Percentiles rank a stretch among this genome's conserved stretches.
Conservation (phyloP, 1,140 invertebrate genomes). For the Drosophila kepulauana region DNA sequence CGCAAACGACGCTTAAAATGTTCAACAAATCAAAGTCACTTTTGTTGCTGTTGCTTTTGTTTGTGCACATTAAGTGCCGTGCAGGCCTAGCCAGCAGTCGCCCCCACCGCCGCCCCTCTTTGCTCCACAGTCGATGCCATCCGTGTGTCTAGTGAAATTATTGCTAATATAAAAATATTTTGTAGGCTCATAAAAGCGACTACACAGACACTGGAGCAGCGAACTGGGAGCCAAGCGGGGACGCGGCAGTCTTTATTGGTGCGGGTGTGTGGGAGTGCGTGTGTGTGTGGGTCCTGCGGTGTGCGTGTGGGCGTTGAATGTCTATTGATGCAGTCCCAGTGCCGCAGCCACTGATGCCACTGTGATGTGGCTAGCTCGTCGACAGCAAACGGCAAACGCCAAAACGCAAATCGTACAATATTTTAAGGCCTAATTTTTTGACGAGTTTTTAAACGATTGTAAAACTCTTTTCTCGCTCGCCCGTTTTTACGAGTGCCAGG, state of each 20-base stretch:
- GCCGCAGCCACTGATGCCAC: not conserved
- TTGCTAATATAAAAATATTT: constrained; percentile 84
- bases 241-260: constrained; percentile 24
- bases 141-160: constrained; percentile 74
- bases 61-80: constrained; percentile 41
- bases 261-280: constrained; percentile 24
- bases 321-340: constrained; percentile 44
- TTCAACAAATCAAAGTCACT: constrained; percentile 65
- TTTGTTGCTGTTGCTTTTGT: constrained; percentile 48
- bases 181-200: constrained; percentile 78
- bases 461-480: constrained; percentile 76
- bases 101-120: not conserved
- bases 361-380: constrained; percentile 9
- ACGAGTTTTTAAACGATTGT: constrained; percentile 85
- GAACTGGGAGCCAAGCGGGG: not conserved
- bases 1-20: constrained; percentile 51
- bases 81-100: not conserved
- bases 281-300: constrained; percentile 33
- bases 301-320: constrained; percentile 38
- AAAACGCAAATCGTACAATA: constrained; percentile 76
- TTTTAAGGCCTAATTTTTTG: constrained; percentile 84
- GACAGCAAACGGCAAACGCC: constrained; percentile 22
- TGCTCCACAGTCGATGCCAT: constrained; percentile 39
- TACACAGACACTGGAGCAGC: constrained; percentile 30
- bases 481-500: constrained; percentile 73